These are phyloP conservation scores for Folsomia manolachei DNA, from an alignment of 2,888 invertebrate genomes.

Conservation along the genomic window DNA sequence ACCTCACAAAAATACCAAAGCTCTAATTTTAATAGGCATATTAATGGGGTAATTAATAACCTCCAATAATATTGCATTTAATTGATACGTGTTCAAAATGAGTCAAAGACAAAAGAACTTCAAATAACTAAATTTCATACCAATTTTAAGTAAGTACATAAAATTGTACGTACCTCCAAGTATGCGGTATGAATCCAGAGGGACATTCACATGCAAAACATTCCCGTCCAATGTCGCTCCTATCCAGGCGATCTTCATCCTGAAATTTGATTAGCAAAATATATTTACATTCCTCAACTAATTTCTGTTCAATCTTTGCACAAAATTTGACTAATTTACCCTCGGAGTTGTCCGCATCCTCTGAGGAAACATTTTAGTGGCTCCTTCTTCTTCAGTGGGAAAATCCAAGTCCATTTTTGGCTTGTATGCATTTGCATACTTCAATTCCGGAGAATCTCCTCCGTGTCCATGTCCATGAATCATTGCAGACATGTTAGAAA, in stretches of 20 bases:
- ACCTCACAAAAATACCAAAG: too few species aligned
- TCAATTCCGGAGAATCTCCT: neutral
- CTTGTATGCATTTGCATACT: neutral
- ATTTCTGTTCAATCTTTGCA: neutral
- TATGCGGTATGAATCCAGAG: conserved; percentile 41
- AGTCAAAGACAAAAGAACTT: too few species aligned
- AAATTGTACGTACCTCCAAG: conserved; percentile 46
- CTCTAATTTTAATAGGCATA: too few species aligned
- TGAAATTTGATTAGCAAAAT: too few species aligned
- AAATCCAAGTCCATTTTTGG: neutral
- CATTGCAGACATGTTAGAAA: neutral
- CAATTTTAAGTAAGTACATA: too few species aligned
- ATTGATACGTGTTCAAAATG: too few species aligned
- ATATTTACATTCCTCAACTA: too few species aligned
- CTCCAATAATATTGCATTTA: too few species aligned
- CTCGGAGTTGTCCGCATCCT: neutral
- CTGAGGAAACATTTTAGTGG: neutral
- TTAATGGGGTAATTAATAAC: too few species aligned
- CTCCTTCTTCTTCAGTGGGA: neutral
- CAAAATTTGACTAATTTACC: neutral
- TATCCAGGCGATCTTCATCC: neutral
- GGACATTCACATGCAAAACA: conserved; percentile 45
- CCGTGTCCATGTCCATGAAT: conserved; percentile 3
- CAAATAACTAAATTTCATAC: too few species aligned
- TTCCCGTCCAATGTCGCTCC: conserved; percentile 29